Base-by-base conservation (phyloP, 2,888 invertebrate genomes). In the Acrobasis repandana region DNA sequence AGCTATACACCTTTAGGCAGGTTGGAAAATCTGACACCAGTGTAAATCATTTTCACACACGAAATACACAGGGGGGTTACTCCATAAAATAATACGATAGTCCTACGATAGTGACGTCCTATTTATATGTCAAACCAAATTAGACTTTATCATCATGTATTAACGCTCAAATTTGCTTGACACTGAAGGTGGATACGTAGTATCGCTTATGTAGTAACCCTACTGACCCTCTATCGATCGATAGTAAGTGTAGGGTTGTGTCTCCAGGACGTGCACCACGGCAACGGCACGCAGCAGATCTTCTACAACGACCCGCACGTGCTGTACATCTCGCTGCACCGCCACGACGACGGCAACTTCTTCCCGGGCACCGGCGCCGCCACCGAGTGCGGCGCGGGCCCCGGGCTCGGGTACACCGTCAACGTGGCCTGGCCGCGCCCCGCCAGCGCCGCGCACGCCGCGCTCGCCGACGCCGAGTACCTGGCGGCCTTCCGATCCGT, bases 361-460 rank as follows among this genome's bases (percentile, higher is more conserved):
- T 99, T 99, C 93, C 99, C 99, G n/a, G 99, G 99, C 67, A 99
- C 99, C 2, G 99, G 99, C 63, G 97, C 97, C 56, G 97, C 97
- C 49, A 95, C 95, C 60, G 99, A 98, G 94, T 97, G 97, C 88
- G 99, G 99, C 63, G 94, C 95, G 10, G 98, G 97, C 65, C 94
- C 96, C 65, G 99, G 98, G 2, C 90, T 96, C 65, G 99, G 99
- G 60, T 98, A 95, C 93, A 99, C 97, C 85, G 97, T 99, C 50
- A 99, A 99, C 93, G 94, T 99, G 64, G 97, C 99, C 9, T 99
- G 98, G 97, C 96, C 97, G 54, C 38, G 54, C 50, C 97, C 98
- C 34, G 97, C 96, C 14, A 90, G 98, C 64, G 94, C 94, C 80
- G 98, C 98, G 56, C 97, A 54, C 38, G 54, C 54, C 1, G 38